Conservation (phyloP, 2,888 invertebrate genomes). For the Blera fallax region DNA sequence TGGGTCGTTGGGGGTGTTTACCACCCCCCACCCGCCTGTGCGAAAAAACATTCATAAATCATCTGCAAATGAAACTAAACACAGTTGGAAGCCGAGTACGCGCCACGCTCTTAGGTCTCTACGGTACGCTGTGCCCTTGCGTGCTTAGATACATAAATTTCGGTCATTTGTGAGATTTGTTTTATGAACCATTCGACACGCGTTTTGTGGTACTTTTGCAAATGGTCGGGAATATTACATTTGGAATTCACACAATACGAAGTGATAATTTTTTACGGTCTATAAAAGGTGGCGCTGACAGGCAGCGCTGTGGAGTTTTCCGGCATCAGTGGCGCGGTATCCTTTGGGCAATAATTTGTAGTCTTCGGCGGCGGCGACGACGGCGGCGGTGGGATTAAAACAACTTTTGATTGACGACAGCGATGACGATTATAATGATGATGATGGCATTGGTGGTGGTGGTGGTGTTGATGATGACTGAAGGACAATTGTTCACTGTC, state of each 20-base stretch:
- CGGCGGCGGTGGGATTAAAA: conserved; percentile 27
- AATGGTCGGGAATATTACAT: conserved; percentile 55
- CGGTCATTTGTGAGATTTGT: conserved; percentile 67
- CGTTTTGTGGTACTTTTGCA: conserved; percentile 68
- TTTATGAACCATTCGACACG: conserved; percentile 71
- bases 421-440: conserved; percentile 33
- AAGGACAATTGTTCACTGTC: conserved; percentile 24
- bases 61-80: conserved; percentile 54
- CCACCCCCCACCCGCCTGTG: background rate
- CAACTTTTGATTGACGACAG: conserved; percentile 56
- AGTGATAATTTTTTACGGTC: conserved; percentile 65
- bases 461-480: background rate
- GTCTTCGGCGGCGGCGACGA: background rate
- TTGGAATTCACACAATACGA: conserved; percentile 44
- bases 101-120: background rate
- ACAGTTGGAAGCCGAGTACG: conserved; percentile 6
- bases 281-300: conserved; percentile 63
- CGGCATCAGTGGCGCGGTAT: conserved; percentile 15
- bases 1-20: background rate
- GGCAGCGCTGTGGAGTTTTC: background rate
- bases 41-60: conserved; percentile 48
- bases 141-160: conserved; percentile 65
- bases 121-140: conserved; percentile 41
- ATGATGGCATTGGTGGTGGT: conserved; percentile 21
- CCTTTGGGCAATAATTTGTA: conserved; percentile 44